A percentile compares a stretch with the other conserved stretches of the same genome.
Evolutionary conservation across 2,888 invertebrate genomes (phyloP).

Genomic region (Dyspetes luteomarginatus): DNA sequence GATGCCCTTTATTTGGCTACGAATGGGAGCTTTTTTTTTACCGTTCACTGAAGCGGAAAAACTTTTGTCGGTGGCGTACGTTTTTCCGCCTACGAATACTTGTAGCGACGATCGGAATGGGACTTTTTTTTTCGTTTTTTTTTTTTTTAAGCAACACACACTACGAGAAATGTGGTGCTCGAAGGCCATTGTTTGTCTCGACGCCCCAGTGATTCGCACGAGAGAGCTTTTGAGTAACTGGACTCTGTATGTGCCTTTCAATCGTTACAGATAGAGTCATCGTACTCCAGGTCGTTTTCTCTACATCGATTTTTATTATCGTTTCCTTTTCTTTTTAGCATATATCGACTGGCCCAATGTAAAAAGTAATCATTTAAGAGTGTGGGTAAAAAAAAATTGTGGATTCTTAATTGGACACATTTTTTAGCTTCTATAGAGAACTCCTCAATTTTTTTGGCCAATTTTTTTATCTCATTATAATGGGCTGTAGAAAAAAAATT

Average conservation of each 20-base stretch:
- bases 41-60: conserved; percentile 20
- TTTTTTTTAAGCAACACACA: conserved; percentile 2
- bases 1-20: conserved; percentile 71
- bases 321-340: too few species aligned
- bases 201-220: conserved; percentile 65
- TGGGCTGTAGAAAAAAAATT: too few species aligned
- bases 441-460: too few species aligned
- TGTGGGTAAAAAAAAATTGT: too few species aligned
- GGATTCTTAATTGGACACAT: too few species aligned
- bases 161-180: conserved; percentile 30
- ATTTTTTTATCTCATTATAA: too few species aligned
- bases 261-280: conserved; percentile 61
- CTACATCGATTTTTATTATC: neutral
- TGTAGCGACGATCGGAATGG: neutral
- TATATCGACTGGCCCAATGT: too few species aligned
- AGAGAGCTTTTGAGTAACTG: conserved; percentile 73
- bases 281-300: conserved; percentile 13
- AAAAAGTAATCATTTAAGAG: too few species aligned
- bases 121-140: neutral
- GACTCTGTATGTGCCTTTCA: conserved; percentile 59
- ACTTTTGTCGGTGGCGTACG: conserved; percentile 16
- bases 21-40: conserved; percentile 70
- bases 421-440: too few species aligned
- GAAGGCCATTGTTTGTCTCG: conserved; percentile 72
- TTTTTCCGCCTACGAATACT: conserved; percentile 19